Conservation (phyloP, 2,888 invertebrate genomes). For the Ceramica pisi region DNA sequence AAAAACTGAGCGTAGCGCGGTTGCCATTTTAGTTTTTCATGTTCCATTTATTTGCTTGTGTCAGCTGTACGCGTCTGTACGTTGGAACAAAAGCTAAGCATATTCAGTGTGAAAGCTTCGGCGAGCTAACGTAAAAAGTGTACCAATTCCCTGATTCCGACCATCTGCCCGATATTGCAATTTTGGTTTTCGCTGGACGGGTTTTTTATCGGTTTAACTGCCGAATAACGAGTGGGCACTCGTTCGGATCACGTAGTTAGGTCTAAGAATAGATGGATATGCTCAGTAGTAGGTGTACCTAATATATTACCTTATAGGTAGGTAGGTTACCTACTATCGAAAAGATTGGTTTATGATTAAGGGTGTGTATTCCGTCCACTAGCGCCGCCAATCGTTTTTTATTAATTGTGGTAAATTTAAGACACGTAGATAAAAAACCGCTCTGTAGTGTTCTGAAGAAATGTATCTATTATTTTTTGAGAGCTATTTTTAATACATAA, state of each 20-base stretch:
- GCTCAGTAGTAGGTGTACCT: neutral
- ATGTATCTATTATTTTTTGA: too few species aligned
- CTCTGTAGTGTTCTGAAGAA: too few species aligned
- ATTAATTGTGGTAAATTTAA: too few species aligned
- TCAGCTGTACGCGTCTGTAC: conserved; percentile 51
- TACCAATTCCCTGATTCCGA: conserved; percentile 50
- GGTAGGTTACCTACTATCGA: neutral
- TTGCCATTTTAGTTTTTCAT: conserved; percentile 45
- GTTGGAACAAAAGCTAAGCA: conserved; percentile 62
- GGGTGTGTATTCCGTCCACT: too few species aligned
- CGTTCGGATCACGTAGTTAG: conserved; percentile 3
- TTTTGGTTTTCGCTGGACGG: conserved; percentile 55
- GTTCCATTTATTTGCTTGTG: conserved; percentile 54
- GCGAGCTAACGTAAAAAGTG: conserved; percentile 51
- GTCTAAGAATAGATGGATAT: conserved; percentile 8
- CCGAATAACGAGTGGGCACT: conserved; percentile 15
- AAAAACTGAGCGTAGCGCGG: conserved; percentile 35
- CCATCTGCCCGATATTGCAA: conserved; percentile 71
- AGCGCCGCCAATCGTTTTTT: too few species aligned
- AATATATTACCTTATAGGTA: neutral
- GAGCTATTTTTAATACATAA: too few species aligned
- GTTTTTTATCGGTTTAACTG: conserved; percentile 62
- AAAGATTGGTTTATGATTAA: too few species aligned
- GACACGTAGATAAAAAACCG: too few species aligned
- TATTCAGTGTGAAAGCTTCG: conserved; percentile 56